Base-by-base conservation (phyloP, 1,140 invertebrate genomes). In the Pseudomyrmex gracilis region DNA sequence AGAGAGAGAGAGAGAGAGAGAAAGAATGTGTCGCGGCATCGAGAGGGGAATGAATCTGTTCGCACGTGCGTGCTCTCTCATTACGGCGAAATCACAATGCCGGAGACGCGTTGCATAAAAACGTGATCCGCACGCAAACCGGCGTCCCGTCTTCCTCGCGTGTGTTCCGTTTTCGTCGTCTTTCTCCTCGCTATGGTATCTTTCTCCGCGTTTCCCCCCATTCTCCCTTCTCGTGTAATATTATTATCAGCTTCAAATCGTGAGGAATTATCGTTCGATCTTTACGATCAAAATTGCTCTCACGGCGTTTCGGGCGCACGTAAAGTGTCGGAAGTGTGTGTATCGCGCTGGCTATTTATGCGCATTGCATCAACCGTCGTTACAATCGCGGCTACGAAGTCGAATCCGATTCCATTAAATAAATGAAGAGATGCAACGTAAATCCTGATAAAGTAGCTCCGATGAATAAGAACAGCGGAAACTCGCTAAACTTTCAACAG, bases 71-170 rank as follows among this genome's bases (percentile, higher is more conserved):
- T 92, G 89, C 88, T 91, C 92, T 92, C 91, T 93, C 91, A 93
- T 93, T 93, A 93, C 85, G 86, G 53, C 82, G 83, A 87, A 88
- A 93, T 93, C 88, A 89, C 89, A 88, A 93, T 92, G 91, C 92
- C 87, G 74, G 90, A 88, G 86, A 86, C 86, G 91, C 90, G 90
- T 70, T 82, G 66, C 58, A 88, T 90, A 92, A 92, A 93, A 93
- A 93, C 92, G 91, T 93, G 90, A 93, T 90, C 85, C 82, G 91
- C 89, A 85, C 91, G 88, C 90, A 92, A 93, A 93, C 93, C 91
- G 89, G 89, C 88, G 86, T 87, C 63, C 34, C 34, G 34, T 34
- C 34, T 34, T 34, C 73, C 83, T 83, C 84, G 60, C 83, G 85
- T 85, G 78, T 66, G 67, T 66, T 4, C 77, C 49, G 58, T 45